phyloP scores from a whole-genome alignment of 2,888 invertebrate genomes.

The Ernsta delagoae region DNA sequence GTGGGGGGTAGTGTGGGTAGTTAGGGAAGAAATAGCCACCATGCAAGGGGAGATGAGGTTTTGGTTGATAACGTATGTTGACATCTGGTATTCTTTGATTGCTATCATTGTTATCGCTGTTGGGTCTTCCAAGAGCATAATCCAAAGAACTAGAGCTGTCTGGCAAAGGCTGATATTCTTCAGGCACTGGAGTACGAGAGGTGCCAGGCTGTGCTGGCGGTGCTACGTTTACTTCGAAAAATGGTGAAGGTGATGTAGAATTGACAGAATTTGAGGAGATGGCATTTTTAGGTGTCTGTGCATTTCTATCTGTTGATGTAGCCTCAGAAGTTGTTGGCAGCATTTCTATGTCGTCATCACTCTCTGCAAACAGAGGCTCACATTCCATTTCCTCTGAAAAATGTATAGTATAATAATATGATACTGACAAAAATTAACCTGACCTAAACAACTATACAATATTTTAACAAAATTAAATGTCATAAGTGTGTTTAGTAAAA shows the following conservation, averaged over 20 bases:
- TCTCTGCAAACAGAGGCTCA: conserved; percentile 87
- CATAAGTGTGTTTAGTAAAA: no score
- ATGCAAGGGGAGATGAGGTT: conserved; percentile 53
- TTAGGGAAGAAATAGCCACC: conserved; percentile 65
- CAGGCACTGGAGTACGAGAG: conserved; percentile 75
- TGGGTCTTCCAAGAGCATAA: conserved; percentile 56
- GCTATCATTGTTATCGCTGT: conserved; percentile 54
- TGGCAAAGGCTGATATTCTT: conserved; percentile 78
- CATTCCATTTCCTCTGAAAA: conserved; percentile 87
- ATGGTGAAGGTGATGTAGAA: conserved; percentile 65
- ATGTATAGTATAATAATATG: conserved; percentile 23
- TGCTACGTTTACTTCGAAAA: conserved; percentile 63
- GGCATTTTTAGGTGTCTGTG: conserved; percentile 45
- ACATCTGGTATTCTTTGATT: conserved; percentile 57
- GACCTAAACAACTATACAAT: no score
- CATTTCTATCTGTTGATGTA: conserved; percentile 50
- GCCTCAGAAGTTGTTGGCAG: conserved; percentile 59
- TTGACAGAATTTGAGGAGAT: conserved; percentile 69
- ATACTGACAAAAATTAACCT: no score
- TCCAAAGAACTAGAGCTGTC: conserved; percentile 75
- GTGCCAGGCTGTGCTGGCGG: conserved; percentile 62
- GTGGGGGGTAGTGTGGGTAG: conserved; percentile 48
- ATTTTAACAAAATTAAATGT: no score
- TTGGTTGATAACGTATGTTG: conserved; percentile 76
- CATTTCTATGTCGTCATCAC: conserved; percentile 86